Evolutionary conservation across 2,888 invertebrate species (phyloP), one percentile per base, ranked within the genome.

Genomic region (Drosophila aldrichi): DNA sequence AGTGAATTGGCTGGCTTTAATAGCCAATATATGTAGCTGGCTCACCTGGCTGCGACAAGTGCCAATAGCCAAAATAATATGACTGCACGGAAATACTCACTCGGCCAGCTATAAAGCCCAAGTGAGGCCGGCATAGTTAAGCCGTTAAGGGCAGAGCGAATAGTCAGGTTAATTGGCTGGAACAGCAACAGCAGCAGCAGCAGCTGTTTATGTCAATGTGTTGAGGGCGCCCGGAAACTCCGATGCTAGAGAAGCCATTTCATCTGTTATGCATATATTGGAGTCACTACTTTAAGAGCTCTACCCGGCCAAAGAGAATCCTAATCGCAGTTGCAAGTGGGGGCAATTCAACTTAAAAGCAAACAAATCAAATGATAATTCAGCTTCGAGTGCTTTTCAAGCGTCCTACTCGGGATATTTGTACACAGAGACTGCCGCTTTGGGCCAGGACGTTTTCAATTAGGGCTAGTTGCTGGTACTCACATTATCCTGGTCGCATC

Each of bases 401-500:
- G 51, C 10, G 32, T 5, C 2, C 3, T 29, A 9, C 40, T 29
- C 34, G 9, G 6, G 10, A 2, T 7, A 3, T 6, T 25, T n/a
- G 8, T 49, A 38, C 29, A 20, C 22, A 9, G 6, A 14, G 16
- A 14, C 36, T 16, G 14, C 16, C 16, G 16, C 36, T 6, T 36
- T 36, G 16, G 9, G 18, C 34, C 14, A 32, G n/a, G 6, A 14
- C 4, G 38, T 7, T 40, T 25, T 38, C 51, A 49, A 62, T 66
- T 70, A 56, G 25, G 44, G 25, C 10, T 41, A 6, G 2, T 20
- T n/a, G 48, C 7, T 10, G 43, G 29, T 75, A 94, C 94, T 94
- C 91, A 94, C 94, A 94, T 93, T 74, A 94, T 93, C 71, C 93
- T 90, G 25, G 93, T 92, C 20, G 94, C 94, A 88, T 94, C 94